Base-by-base conservation (phyloP, 2,113 vertebrate species). In the Gasterosteus nipponicus region DNA sequence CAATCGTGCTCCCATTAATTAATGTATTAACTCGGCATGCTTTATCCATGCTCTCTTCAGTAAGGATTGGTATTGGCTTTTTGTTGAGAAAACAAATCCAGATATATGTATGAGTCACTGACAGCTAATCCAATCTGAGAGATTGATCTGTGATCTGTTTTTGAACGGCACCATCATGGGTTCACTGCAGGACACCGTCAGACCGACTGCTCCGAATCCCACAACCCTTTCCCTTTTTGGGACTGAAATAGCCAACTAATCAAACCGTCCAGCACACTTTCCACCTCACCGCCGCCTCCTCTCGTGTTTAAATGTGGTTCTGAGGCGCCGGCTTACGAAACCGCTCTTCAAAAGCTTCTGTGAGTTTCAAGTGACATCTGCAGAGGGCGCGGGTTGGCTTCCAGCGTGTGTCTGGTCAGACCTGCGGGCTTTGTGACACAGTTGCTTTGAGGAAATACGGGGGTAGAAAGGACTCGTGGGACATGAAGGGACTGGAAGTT, bases 271-370 rank as follows among this genome's bases (percentile, higher is more conserved):
- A 64, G 31, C 47, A 68, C 1, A 3, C n/a, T 35, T 58, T 2
- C 9, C 16, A 26, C 29, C 22, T 19, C 47, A 33, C 22, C 22
- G 22, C 22, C 14, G 11, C 38, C 3, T 54, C 3, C 11, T 33
- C 8, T 31, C 0, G 0, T 67, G 46, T 61, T 61, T 38, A 35
- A 58, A 59, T 69, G 26, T 12, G 72, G 16, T 44, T 53, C 46
- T 69, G 54, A 44, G 69, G 33, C 7, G 9, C 8, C 46, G 31
- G 35, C 66, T 54, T 61, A 10, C 49, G 42, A 69, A 82, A 59
- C 18, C 39, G 7, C 78, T 78, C 81, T 73, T 84, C 77, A 83
- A 85, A 86, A 78, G 68, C 66, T 58, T 69, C 54, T 68, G 57
- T 62, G 15, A 65, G 81, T 71, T 77, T 64, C 26, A 62, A 41